Conservation (phyloP, 2,888 invertebrate genomes). For the Pseudanteris insignis region DNA sequence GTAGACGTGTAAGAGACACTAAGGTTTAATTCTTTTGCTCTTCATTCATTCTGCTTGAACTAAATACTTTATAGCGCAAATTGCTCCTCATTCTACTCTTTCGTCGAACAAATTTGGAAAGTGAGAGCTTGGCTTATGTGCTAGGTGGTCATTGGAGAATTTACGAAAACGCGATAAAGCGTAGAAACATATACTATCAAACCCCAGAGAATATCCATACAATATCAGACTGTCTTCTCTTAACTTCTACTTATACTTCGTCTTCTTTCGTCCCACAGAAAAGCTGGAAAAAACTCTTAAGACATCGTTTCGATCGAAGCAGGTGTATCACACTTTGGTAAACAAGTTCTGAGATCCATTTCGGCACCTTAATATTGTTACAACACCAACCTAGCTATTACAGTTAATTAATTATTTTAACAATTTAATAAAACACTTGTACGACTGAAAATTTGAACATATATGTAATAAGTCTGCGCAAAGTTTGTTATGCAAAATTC, state of each 20-base stretch:
- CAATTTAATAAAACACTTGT: too few species aligned
- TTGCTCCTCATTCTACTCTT: constrained; percentile 22
- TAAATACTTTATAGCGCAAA: constrained; percentile 44
- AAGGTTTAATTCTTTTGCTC: constrained; percentile 39
- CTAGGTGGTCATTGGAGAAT: constrained; percentile 31
- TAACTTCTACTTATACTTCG: constrained; percentile 39
- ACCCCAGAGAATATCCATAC: constrained; percentile 32
- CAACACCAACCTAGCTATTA: too few species aligned
- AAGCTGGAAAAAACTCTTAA: constrained; percentile 32
- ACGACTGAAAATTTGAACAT: too few species aligned
- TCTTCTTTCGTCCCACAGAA: constrained; percentile 30
- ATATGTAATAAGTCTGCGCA: too few species aligned
- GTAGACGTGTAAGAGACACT: constrained; percentile 14
- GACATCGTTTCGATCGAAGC: constrained; percentile 24
- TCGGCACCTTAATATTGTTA: too few species aligned
- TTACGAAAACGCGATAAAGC: constrained; percentile 41
- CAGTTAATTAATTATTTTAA: too few species aligned
- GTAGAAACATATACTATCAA: constrained; percentile 32
- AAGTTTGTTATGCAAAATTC: too few species aligned
- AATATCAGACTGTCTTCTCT: constrained; percentile 39
- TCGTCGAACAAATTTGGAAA: constrained; percentile 41
- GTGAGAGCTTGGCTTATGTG: constrained; percentile 36
- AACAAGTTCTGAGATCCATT: constrained; percentile 28
- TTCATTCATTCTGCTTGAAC: constrained; percentile 21
- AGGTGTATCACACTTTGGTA: constrained; percentile 39